phyloP scores from a whole-genome alignment of 2,113 vertebrate species.

The Orycteropus afer region DNA sequence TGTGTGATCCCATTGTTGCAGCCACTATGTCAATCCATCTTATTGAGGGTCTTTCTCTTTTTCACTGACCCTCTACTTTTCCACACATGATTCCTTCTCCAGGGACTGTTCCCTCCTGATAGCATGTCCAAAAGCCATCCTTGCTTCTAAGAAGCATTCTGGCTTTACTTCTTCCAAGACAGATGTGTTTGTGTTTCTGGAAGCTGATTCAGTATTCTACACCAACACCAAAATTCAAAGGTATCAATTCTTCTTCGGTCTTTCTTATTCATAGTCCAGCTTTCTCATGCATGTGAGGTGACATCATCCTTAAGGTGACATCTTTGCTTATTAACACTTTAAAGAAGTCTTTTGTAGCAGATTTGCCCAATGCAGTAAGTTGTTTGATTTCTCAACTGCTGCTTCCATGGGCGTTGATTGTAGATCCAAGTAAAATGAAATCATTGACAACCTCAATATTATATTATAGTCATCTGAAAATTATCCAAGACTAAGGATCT shows the following conservation, averaged over 20 bases:
- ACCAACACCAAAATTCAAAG: not conserved
- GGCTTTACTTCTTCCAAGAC: not conserved
- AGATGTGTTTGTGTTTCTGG: too few relatives aligned
- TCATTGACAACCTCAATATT: not conserved
- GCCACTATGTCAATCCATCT: not conserved
- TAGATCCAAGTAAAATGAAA: not conserved
- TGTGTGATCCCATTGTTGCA: not conserved
- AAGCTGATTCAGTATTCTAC: not conserved
- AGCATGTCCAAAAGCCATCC: not conserved
- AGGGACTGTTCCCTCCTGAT: not conserved
- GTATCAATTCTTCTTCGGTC: not conserved
- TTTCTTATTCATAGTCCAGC: not conserved
- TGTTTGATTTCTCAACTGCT: not conserved
- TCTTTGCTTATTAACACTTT: not conserved
- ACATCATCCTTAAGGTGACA: not conserved
- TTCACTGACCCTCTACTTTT: not conserved
- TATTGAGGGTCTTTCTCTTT: not conserved
- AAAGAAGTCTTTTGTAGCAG: not conserved
- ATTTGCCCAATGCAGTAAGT: not conserved
- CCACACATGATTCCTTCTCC: not conserved
- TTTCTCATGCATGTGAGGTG: not conserved
- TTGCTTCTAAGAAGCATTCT: not conserved
- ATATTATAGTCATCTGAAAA: not conserved
- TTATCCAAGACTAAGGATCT: not conserved
- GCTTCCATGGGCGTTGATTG: not conserved